Evolutionary conservation across 2,113 vertebrate genomes (phyloP), one percentile per base, ranked within the genome.

Genomic region (Nicator chloris): DNA sequence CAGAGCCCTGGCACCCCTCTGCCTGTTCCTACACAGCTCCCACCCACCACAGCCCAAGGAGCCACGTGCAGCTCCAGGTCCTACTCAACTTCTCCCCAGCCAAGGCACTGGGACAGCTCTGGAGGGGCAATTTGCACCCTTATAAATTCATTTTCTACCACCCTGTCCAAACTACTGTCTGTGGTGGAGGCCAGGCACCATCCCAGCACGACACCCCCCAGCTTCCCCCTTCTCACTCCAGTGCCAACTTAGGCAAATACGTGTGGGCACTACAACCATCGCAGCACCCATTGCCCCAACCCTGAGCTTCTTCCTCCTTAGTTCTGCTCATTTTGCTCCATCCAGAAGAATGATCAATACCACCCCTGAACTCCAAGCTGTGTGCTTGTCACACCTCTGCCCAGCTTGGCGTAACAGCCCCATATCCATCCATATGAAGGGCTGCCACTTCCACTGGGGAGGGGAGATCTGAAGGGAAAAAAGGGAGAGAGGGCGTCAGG

Each of bases 71-170:
- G 56, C 59, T 39, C 39, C 56, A 64, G 23, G 6, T 64, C 9
- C 35, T 72, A 2, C 30, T 23, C 11, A 3, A 6, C 20, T 68
- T 54, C 26, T 54, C 13, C 47, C 23, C 47, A 45, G 15, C 30
- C 21, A 19, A 44, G 18, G 23, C 27, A 27, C 7, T 1, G 1
- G 35, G 13, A 66, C 37, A 30, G n/a, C 47, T 66, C 61, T 5
- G 1, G 21, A 24, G 1, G 7, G 18, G 45, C 37, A 80, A 28
- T 53, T 0, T 37, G 11, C 73, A 16, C 7, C 22, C 2, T 0
- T 27, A 15, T 15, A 17, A 60, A 56, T 40, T 44, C 8, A 40
- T 22, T 65, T 15, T 21, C 20, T 9, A 19, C 2, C 6, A 47
- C 5, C 7, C 19, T 89, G 13, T 22, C 37, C 45, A 60, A 30